A percentile compares a stretch with the other conserved stretches of the same genome.
Evolutionary conservation across 37 sponge, comb jelly and placozoan species (phyloP).

Genomic region (Beroe forskalii): DNA sequence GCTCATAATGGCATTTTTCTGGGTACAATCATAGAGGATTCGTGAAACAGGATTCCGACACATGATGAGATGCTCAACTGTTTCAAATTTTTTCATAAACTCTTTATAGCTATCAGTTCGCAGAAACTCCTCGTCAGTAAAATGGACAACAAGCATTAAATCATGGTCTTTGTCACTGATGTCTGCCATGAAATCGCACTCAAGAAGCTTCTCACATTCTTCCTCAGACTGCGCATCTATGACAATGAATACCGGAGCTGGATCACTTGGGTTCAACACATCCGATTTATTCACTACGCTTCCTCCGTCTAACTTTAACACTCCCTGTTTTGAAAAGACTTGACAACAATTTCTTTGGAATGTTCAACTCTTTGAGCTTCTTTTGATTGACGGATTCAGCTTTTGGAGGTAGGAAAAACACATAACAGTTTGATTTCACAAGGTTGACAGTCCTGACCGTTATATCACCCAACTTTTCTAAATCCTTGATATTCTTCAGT

Average conservation of each 20-base stretch:
- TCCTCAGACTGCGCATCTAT: constrained; percentile 27
- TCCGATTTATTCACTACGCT: constrained; percentile 31
- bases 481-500: constrained; percentile 11
- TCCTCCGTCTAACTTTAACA: constrained; percentile 14
- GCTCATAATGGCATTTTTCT: constrained; percentile 41
- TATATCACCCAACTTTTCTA: neutral
- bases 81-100: neutral
- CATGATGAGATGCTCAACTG: constrained; percentile 35
- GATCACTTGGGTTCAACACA: constrained; percentile 14
- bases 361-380: constrained; percentile 19
- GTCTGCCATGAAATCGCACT: neutral
- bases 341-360: constrained; percentile 14
- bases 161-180: neutral
- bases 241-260: constrained; percentile 21
- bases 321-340: constrained; percentile 19
- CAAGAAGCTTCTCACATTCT: neutral
- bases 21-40: constrained; percentile 28
- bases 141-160: neutral
- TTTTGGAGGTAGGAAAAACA: constrained; percentile 32
- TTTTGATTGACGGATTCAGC: neutral
- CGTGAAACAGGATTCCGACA: constrained; percentile 8
- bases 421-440: neutral
- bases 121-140: neutral
- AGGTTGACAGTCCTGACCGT: neutral
- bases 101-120: neutral